These are phyloP conservation scores for Gandaritis pyraliata DNA, from an alignment of 2,888 invertebrate genomes.

Conservation along the genomic window DNA sequence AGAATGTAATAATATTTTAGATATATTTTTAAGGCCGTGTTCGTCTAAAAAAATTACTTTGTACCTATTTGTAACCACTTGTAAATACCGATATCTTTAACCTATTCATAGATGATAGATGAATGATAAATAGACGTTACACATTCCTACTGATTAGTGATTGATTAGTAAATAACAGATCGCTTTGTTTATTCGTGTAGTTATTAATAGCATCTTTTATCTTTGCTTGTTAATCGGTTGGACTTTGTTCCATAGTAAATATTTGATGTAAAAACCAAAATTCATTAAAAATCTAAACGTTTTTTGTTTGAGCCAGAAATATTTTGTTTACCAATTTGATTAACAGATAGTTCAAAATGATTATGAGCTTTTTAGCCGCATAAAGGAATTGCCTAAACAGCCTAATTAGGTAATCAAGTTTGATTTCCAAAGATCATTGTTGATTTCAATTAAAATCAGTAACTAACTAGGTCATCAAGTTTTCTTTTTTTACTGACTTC, in stretches of 20 bases:
- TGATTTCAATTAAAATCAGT: no score
- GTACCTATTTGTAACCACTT: no score
- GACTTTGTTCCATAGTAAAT: not conserved
- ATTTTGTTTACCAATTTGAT: not conserved
- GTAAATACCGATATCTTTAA: not conserved
- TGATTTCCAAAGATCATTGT: no score
- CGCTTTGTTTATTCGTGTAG: conserved; percentile 17
- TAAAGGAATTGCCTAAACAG: no score
- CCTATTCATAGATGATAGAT: conserved; percentile 16
- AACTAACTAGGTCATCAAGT: no score
- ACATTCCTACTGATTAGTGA: conserved; percentile 29
- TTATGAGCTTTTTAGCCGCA: no score
- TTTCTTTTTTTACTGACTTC: no score
- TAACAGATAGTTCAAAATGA: not conserved
- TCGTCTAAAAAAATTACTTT: no score
- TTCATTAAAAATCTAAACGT: not conserved
- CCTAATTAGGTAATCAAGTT: no score
- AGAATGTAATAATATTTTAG: no score
- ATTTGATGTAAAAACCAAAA: not conserved
- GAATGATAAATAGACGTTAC: conserved; percentile 16
- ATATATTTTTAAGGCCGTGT: no score
- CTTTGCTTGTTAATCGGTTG: conserved; percentile 3
- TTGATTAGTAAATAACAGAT: conserved; percentile 26
- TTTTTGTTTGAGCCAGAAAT: conserved; percentile 2
- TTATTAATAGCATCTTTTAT: conserved; percentile 10